Percentiles rank a stretch among this genome's conserved stretches.
Conservation (phyloP, 2,888 invertebrate species). For the Halocaridina rubra region DNA sequence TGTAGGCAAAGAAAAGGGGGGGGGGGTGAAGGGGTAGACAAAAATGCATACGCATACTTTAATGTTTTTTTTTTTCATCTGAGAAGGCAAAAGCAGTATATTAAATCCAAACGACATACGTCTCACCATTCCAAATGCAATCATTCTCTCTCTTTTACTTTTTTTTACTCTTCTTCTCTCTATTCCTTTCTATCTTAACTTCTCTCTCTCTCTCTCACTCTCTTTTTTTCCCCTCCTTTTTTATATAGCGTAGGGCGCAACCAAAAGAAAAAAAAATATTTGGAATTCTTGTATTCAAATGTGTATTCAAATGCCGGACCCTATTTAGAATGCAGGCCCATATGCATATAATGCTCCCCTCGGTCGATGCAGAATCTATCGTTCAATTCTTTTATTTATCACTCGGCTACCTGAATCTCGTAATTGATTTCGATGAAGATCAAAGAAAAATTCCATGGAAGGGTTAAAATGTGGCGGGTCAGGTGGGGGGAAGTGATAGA, state of each 20-base stretch:
- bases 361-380: not conserved
- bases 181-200: too few relatives aligned
- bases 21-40: too few relatives aligned
- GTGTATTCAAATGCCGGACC: constrained; percentile 24
- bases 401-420: not conserved
- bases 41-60: too few relatives aligned
- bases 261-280: constrained; percentile 36
- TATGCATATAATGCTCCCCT: constrained; percentile 29
- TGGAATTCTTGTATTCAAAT: constrained; percentile 32
- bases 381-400: not conserved
- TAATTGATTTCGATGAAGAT: too few relatives aligned
- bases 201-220: not conserved
- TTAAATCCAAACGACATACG: not conserved
- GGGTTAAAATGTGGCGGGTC: not conserved
- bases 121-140: not conserved
- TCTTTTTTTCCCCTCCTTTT: not conserved
- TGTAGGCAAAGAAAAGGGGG: not conserved
- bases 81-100: too few relatives aligned
- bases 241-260: not conserved
- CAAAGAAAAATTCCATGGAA: not conserved
- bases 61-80: too few relatives aligned
- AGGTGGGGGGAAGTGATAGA: not conserved
- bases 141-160: not conserved
- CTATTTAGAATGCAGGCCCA: constrained; percentile 36
- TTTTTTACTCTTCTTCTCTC: not conserved